These are phyloP conservation scores for Amazona finschi DNA, from an alignment of 2,797 vertebrate genomes.

Conservation along the genomic window DNA sequence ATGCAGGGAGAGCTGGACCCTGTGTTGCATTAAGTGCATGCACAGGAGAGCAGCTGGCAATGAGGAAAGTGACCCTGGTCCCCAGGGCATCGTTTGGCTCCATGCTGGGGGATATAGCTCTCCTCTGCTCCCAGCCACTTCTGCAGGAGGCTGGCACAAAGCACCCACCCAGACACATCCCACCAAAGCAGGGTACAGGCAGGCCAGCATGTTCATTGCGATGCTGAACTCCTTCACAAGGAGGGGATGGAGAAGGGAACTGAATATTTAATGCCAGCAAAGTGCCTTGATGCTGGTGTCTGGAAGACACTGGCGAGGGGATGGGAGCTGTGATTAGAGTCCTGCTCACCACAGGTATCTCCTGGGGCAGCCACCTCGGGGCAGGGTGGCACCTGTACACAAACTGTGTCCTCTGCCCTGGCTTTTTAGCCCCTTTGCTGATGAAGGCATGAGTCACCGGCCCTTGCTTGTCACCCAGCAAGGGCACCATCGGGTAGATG, in stretches of 20 bases:
- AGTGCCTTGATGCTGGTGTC: background rate
- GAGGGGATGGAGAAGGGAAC: background rate
- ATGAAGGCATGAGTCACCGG: accelerated
- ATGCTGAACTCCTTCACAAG: background rate
- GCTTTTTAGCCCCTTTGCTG: background rate
- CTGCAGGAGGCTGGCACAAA: background rate
- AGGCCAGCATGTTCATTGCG: background rate
- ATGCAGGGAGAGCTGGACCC: background rate
- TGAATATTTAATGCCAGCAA: constrained; percentile 41
- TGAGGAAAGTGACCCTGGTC: background rate
- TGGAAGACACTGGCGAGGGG: background rate
- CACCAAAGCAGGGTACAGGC: accelerated
- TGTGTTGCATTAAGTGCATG: background rate
- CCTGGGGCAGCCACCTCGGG: accelerated
- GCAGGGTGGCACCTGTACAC: accelerated
- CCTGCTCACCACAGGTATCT: background rate
- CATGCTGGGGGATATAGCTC: background rate
- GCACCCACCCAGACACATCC: background rate
- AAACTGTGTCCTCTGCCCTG: accelerated
- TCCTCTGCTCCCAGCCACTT: background rate
- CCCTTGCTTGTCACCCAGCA: background rate
- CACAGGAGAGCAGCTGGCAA: background rate
- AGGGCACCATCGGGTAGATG: background rate
- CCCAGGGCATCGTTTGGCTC: accelerated
- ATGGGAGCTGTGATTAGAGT: background rate